Conservation (phyloP, 2,888 invertebrate species). For the Phanerotoma sp. region DNA sequence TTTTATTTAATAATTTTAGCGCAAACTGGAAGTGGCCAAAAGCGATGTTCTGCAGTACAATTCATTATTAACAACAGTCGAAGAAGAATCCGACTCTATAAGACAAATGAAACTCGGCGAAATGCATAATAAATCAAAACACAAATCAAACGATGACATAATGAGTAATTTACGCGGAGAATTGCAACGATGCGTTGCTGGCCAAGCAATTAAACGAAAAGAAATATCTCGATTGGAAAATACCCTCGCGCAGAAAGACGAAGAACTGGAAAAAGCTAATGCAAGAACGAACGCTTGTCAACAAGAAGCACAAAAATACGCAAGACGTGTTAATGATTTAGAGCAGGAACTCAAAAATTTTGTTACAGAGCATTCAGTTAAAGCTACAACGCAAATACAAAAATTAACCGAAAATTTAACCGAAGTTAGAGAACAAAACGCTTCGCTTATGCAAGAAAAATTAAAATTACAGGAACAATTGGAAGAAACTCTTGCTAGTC, state of each 20-base stretch:
- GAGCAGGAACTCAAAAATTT: slow-evolving; percentile 50
- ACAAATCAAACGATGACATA: slow-evolving; percentile 56
- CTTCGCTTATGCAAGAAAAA: slow-evolving; percentile 44
- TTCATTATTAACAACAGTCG: slow-evolving; percentile 50
- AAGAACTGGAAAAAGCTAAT: slow-evolving; percentile 49
- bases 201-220: slow-evolving; percentile 59
- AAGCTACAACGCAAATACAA: slow-evolving; percentile 50
- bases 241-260: slow-evolving; percentile 51
- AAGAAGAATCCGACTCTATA: slow-evolving; percentile 49
- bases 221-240: slow-evolving; percentile 59
- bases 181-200: slow-evolving; percentile 56
- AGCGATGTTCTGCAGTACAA: slow-evolving; percentile 47
- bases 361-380: slow-evolving; percentile 47
- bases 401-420: slow-evolving; percentile 46
- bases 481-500: slow-evolving; percentile 43
- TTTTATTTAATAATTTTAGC: slow-evolving; percentile 34
- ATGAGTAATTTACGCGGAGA: slow-evolving; percentile 58
- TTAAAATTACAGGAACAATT: slow-evolving; percentile 42
- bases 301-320: slow-evolving; percentile 44
- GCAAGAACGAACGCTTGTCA: slow-evolving; percentile 40
- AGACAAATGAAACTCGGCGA: slow-evolving; percentile 49
- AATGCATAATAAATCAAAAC: slow-evolving; percentile 41
- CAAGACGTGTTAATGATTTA: slow-evolving; percentile 47
- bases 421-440: slow-evolving; percentile 46
- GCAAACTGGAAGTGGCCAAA: slow-evolving; percentile 46